Base-by-base conservation (phyloP, 2,797 vertebrate genomes). In the Sparus aurata region DNA sequence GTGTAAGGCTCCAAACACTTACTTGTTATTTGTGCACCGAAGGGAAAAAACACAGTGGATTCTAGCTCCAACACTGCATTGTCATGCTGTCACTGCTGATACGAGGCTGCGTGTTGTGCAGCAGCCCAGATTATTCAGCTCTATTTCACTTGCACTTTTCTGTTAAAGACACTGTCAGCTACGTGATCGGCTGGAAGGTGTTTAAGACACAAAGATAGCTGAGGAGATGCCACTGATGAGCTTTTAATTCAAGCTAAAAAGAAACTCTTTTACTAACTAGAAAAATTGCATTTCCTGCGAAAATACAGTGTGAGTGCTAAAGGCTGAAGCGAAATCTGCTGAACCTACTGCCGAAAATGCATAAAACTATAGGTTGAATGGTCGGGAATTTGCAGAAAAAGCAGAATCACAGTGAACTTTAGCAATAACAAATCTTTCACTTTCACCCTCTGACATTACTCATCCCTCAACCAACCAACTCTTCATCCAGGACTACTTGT, bases 401-500 rank as follows among this genome's bases (percentile, higher is more conserved):
- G n/a, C n/a, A n/a, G n/a, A n/a, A n/a, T 34, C 49, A 45, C 73
- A 68, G 9, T 30, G 3, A 79, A 41, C 23, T 69, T 50, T 5
- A 46, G 30, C 46, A n/a, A 50, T 73, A 73, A 64, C 12, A 41
- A 57, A 18, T 34, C 3, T 22, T 25, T 70, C 12, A 49, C 45
- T n/a, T 41, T 68, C 41, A n/a, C 60, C 38, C n/a, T 68, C 45
- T 50, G 58, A 68, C 49, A 38, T 9, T 68, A 10, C 17, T 63
- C 20, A 47, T 43, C 34, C 16, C 8, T 66, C 53, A 58, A 45
- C 59, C 49, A 38, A 38, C 34, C 34, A 1, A 2, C 53, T n/a
- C 45, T 82, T 49, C 23, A 59, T 64, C 12, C 91, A 99, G 98
- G 98, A 99, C 93, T 99, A 99, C 49, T 96, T 99, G 1, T 75